Conservation (phyloP, 2,888 invertebrate genomes). For the Cerceris rybyensis region DNA sequence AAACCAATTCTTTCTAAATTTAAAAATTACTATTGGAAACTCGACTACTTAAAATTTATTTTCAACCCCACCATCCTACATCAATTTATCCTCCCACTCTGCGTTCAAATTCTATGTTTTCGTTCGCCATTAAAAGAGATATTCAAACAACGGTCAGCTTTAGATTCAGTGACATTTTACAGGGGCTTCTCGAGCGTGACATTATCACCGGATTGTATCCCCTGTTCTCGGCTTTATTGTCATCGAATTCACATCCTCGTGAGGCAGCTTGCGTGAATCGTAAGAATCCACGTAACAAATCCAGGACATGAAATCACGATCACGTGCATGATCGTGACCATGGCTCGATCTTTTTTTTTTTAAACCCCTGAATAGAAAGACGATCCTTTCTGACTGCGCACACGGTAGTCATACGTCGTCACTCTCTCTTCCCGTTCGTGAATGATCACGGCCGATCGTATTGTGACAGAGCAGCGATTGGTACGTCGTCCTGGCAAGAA, state of each 20-base stretch:
- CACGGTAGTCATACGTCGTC: conserved; percentile 67
- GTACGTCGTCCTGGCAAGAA: conserved; percentile 65
- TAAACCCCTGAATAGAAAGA: conserved; percentile 59
- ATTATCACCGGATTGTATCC: conserved; percentile 2
- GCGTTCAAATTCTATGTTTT: too few relatives aligned
- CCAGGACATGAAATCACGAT: conserved; percentile 68
- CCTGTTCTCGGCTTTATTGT: conserved; percentile 3
- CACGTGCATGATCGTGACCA: conserved; percentile 74
- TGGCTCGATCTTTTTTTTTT: conserved; percentile 6
- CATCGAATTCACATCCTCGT: conserved; percentile 14
- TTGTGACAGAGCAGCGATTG: conserved; percentile 69
- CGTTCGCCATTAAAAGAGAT: too few relatives aligned
- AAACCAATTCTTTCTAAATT: too few relatives aligned
- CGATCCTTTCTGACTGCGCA: conserved; percentile 60
- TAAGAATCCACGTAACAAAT: conserved; percentile 60
- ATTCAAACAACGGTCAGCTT: too few relatives aligned
- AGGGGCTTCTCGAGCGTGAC: background rate
- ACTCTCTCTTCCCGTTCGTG: conserved; percentile 62
- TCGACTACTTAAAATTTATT: too few relatives aligned
- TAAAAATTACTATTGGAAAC: too few relatives aligned
- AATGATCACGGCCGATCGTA: conserved; percentile 70
- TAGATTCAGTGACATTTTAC: too few relatives aligned
- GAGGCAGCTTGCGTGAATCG: conserved; percentile 43
- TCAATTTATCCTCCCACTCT: too few relatives aligned
- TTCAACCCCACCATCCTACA: too few relatives aligned